phyloP scores from a whole-genome alignment of 2,797 vertebrate species.

The Aeoliscus strigatus region DNA sequence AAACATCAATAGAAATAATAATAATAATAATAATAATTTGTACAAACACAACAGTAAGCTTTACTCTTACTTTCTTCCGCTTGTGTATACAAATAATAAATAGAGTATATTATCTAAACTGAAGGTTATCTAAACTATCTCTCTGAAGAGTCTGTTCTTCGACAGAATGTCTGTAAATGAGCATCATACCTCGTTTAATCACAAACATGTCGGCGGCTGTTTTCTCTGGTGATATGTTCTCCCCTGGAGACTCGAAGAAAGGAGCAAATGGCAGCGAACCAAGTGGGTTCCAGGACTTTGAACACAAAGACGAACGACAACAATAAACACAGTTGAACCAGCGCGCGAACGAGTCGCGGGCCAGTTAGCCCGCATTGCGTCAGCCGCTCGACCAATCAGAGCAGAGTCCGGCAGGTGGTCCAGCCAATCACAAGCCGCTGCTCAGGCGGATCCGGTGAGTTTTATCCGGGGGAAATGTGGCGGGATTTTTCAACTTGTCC shows the following conservation, averaged over 20 bases:
- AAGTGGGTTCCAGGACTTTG: neutral
- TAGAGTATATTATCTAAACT: too few species aligned
- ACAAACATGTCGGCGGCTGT: slow-evolving; percentile 81
- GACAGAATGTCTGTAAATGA: neutral
- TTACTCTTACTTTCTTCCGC: too few species aligned
- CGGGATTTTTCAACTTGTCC: slow-evolving; percentile 43
- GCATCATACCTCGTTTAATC: slow-evolving; percentile 83
- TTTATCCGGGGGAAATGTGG: slow-evolving; percentile 26
- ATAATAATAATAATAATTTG: too few species aligned
- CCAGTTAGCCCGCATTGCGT: slow-evolving; percentile 3
- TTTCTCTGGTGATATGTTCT: neutral
- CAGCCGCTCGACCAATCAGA: slow-evolving; percentile 48
- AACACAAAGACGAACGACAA: neutral
- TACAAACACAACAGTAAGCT: too few species aligned
- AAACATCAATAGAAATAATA: too few species aligned
- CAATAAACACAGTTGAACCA: slow-evolving; percentile 23
- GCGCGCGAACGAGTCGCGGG: slow-evolving; percentile 39
- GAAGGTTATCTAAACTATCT: too few species aligned
- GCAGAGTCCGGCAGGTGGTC: fast-evolving
- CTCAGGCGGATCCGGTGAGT: neutral
- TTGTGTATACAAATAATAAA: neutral
- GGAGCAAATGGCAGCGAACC: neutral
- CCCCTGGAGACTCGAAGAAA: neutral
- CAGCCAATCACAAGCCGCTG: slow-evolving; percentile 34
- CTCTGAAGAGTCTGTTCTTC: too few species aligned